Evolutionary conservation across 2,888 invertebrate genomes (phyloP), one percentile per base, ranked within the genome.

Genomic region (Hemistola chrysoprasaria): DNA sequence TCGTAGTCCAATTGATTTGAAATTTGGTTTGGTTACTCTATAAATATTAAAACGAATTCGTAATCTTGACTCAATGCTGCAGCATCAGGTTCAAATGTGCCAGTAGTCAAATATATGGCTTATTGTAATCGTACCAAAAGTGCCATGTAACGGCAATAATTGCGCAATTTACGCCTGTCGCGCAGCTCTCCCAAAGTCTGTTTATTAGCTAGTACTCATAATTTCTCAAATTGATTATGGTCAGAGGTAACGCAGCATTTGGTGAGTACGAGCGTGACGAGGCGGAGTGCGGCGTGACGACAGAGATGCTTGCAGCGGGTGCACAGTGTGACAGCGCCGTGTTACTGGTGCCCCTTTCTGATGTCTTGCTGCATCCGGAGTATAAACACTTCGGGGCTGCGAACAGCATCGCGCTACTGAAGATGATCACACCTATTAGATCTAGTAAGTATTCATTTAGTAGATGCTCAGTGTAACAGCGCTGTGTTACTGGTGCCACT

Each of bases 261-360:
- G 76, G 77, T 0, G 82, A 84, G 22, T 86, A 86, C 52, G 85
- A 86, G 35, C 59, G 85, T 0, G 85, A 86, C n/a, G 83, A 83
- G 25, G 21, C 0, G 0, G 85, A 86, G 27, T 86, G 85, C 30
- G 58, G 50, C 0, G 38, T 82, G 3, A 54, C 63, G 0, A 1
- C 65, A 0, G 59, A 65, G 1, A 55, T 70, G 1, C 24, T 84
- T 6, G 68, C 76, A 0, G 31, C 11, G 0, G 82, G 81, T 0
- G 54, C 50, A 0, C 62, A 65, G 26, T 86, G 85, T 20, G 73
- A 74, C 6, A 71, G 81, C 0, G 83, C 83, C 0, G 60, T 79
- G 0, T 52, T 86, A 6, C 54, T 86, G 40, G 75, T 84, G 72
- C 85, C 85, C 0, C 67, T 85, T 24, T 72, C 83, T 0, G 85